phyloP scores from a whole-genome alignment of 2,888 invertebrate genomes.

The Plemyria rubiginata region DNA sequence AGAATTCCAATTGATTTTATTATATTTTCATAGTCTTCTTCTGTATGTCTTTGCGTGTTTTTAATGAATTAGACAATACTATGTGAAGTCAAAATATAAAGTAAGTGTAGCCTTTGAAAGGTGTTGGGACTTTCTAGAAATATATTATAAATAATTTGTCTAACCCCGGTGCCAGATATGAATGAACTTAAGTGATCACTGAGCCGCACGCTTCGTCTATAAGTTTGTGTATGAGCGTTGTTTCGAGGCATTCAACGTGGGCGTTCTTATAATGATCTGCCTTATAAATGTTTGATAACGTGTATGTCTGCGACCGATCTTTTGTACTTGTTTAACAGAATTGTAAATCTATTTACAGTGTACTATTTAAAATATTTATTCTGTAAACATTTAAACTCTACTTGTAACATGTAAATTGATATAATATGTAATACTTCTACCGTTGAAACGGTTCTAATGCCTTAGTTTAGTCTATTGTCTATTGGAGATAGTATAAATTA shows the following conservation, averaged over 20 bases:
- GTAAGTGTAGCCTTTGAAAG: too few relatives aligned
- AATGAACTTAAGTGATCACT: too few relatives aligned
- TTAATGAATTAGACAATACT: too few relatives aligned
- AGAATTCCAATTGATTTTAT: too few relatives aligned
- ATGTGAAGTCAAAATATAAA: too few relatives aligned
- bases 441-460: slow-evolving; percentile 62
- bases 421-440: slow-evolving; percentile 53
- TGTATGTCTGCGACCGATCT: slow-evolving; percentile 63
- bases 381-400: slow-evolving; percentile 47
- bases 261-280: slow-evolving; percentile 73
- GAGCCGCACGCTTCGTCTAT: too few relatives aligned
- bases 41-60: too few relatives aligned
- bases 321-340: slow-evolving; percentile 49
- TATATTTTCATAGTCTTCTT: too few relatives aligned
- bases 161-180: too few relatives aligned
- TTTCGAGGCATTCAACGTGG: slow-evolving; percentile 53
- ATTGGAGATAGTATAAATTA: slow-evolving; percentile 20
- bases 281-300: slow-evolving; percentile 77
- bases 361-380: slow-evolving; percentile 49
- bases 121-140: too few relatives aligned
- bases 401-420: slow-evolving; percentile 28
- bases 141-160: not conserved
- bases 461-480: slow-evolving; percentile 36
- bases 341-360: slow-evolving; percentile 44
- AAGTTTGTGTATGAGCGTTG: not conserved